Percentiles rank a stretch among this genome's conserved stretches.
These are phyloP conservation scores for Petromus typicus DNA, from an alignment of 2,113 vertebrate genomes.

Conservation along the genomic window DNA sequence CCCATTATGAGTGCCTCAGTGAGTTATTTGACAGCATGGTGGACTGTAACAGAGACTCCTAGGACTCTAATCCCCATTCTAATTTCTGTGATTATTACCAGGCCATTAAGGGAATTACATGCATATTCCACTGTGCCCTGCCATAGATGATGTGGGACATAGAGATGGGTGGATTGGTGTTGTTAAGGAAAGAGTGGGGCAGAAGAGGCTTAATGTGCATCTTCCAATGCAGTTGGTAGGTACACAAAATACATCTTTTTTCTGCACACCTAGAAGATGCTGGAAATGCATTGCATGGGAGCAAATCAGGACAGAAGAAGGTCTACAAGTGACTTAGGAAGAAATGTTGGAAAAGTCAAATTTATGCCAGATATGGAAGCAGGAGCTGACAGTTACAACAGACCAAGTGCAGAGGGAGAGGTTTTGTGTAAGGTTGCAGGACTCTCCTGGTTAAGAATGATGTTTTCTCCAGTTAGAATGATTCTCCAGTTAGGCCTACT, in stretches of 20 bases:
- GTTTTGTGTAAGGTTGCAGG: not conserved
- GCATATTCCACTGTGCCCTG: not conserved
- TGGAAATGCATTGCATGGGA: not conserved
- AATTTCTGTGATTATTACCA: not conserved
- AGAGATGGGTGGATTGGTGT: not conserved
- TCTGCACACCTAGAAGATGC: not conserved
- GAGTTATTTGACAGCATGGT: not conserved
- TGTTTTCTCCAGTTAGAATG: not conserved
- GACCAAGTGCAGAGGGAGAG: not conserved
- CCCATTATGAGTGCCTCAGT: not conserved
- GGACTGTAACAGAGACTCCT: not conserved
- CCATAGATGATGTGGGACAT: not conserved
- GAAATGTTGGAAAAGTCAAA: not conserved
- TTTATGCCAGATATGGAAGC: not conserved
- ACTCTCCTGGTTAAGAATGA: accelerated
- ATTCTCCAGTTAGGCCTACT: not conserved
- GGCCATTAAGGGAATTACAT: not conserved
- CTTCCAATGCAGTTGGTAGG: not conserved
- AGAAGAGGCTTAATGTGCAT: not conserved
- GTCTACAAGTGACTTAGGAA: not conserved
- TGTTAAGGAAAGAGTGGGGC: not conserved
- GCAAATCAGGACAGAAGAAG: not conserved
- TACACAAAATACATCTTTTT: not conserved
- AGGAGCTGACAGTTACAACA: not conserved
- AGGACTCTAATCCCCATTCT: not conserved